phyloP scores from a whole-genome alignment of 2,888 invertebrate species.

The Apodemia zela region DNA sequence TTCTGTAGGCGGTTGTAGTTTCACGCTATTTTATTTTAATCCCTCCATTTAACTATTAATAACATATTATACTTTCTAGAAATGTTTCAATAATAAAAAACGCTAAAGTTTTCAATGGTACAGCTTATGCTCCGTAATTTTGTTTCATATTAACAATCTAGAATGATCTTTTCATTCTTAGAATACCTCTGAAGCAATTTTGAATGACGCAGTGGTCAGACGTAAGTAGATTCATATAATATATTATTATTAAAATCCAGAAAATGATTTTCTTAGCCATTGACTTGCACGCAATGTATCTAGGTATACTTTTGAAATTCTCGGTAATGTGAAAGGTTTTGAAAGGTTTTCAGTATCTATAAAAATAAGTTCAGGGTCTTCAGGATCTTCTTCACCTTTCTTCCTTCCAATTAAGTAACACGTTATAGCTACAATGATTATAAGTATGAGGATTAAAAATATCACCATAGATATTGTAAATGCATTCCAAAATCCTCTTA shows the following conservation, averaged over 20 bases:
- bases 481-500: slow-evolving; percentile 28
- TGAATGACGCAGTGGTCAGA: background rate
- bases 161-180: too few relatives aligned
- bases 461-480: slow-evolving; percentile 28
- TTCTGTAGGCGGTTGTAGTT: too few relatives aligned
- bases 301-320: slow-evolving; percentile 37
- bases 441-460: slow-evolving; percentile 26
- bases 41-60: too few relatives aligned
- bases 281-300: slow-evolving; percentile 19
- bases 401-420: slow-evolving; percentile 31
- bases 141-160: too few relatives aligned
- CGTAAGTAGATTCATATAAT: background rate
- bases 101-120: too few relatives aligned
- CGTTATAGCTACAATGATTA: slow-evolving; percentile 26
- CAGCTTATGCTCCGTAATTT: too few relatives aligned
- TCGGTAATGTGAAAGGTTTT: slow-evolving; percentile 39
- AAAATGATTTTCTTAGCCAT: background rate
- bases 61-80: too few relatives aligned
- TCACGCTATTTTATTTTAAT: too few relatives aligned
- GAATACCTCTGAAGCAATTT: background rate
- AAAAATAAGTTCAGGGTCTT: slow-evolving; percentile 27
- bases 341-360: slow-evolving; percentile 37
- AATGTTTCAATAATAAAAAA: too few relatives aligned
- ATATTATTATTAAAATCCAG: background rate
- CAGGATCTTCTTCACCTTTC: slow-evolving; percentile 23